Evolutionary conservation across 2,797 vertebrate species (phyloP), one percentile per base, ranked within the genome.

Genomic region (Tangara arthus): DNA sequence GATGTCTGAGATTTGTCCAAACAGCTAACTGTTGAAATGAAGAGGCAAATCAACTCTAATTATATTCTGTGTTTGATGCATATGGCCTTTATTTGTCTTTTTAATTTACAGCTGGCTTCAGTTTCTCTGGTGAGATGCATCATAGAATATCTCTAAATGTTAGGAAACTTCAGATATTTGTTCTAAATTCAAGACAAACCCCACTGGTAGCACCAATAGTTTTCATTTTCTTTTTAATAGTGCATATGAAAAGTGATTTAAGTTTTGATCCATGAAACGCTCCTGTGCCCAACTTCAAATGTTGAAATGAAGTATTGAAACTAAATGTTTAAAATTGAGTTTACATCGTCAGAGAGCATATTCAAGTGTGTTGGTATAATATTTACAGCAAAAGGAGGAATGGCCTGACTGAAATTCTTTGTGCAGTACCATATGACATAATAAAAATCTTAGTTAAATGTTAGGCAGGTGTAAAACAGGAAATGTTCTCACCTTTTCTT

Each of bases 331-430:
- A 35, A 63, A 66, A 55, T 14, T 41, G 21, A 84, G 20, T 79
- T 16, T 47, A 22, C 6, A 1, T 1, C 0, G 8, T 75, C 37
- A 76, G 34, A 66, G 35, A 52, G 2, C 7, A 8, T 26, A 6
- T 55, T 7, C 26, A 75, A n/a, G 9, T 26, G 11, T n/a, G 8
- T 64, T 71, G 5, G 35, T 55, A 11, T 4, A 16, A 19, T 22
- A 65, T 4, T 41, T 63, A 39, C 8, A 15, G 22, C 15, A 24
- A 42, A 50, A 49, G 19, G 23, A 75, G 11, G 2, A 28, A 10
- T 24, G 20, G 6, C 21, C 47, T 35, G 47, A 34, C 17, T 32
- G 32, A 57, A 69, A 44, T 57, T 65, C 28, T 65, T 65, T 32
- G 5, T 26, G 3, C 32, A 59, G 26, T 71, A 26, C 5, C 4